phyloP scores from a whole-genome alignment of 2,113 vertebrate genomes.

The Channa argus region DNA sequence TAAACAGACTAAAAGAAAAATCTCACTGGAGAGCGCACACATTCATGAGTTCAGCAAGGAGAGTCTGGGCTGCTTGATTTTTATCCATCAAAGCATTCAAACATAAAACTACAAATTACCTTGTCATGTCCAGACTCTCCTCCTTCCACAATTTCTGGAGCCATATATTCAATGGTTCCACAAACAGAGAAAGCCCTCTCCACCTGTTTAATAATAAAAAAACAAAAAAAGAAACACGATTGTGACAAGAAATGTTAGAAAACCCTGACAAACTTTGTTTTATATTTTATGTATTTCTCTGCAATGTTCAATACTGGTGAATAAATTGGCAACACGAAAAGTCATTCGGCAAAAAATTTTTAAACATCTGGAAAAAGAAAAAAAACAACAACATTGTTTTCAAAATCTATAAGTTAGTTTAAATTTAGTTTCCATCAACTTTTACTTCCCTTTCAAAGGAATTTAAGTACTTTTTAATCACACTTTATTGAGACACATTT shows the following conservation, averaged over 20 bases:
- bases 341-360: too few species aligned
- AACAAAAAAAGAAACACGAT: background rate
- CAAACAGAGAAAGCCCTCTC: slow-evolving; percentile 97
- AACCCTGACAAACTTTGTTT: too few species aligned
- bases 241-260: too few species aligned
- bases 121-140: slow-evolving; percentile 96
- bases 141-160: slow-evolving; percentile 96
- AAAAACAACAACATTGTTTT: too few species aligned
- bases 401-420: background rate
- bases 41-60: background rate
- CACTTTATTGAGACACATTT: slow-evolving; percentile 52
- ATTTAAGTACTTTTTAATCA: background rate
- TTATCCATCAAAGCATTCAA: slow-evolving; percentile 13
- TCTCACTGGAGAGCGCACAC: background rate
- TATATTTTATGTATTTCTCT: too few species aligned
- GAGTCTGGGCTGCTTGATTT: background rate
- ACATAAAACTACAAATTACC: slow-evolving; percentile 77
- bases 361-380: too few species aligned
- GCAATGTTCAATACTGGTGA: too few species aligned
- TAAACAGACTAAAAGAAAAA: slow-evolving; percentile 28
- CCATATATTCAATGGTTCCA: slow-evolving; percentile 99
- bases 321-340: too few species aligned
- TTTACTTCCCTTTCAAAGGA: background rate
- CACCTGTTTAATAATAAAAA: slow-evolving; percentile 72
- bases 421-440: too few species aligned